Evolutionary conservation across 2,113 vertebrate genomes (phyloP).

Genomic region (Athene noctua): DNA sequence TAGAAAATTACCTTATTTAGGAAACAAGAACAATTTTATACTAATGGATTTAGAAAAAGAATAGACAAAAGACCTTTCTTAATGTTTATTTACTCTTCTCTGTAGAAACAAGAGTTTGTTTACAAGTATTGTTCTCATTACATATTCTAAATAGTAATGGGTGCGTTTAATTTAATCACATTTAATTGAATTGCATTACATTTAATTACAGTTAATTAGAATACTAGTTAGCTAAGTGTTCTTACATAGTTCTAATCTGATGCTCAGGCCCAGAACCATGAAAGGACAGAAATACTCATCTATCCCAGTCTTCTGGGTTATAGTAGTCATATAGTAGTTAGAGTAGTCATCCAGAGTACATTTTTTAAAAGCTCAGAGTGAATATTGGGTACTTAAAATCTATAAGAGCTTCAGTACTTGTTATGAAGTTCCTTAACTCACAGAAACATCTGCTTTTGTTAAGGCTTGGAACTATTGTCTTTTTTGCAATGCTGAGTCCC

Average conservation of each 20-base stretch:
- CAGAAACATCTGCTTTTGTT: not conserved
- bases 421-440: not conserved
- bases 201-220: slow-evolving; percentile 61
- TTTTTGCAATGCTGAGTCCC: not conserved
- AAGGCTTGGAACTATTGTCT: not conserved
- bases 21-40: slow-evolving; percentile 19
- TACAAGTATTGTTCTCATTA: slow-evolving; percentile 57
- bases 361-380: not conserved
- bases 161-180: slow-evolving; percentile 49
- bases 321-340: not conserved
- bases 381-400: not conserved
- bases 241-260: not conserved
- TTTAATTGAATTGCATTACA: slow-evolving; percentile 61
- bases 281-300: not conserved
- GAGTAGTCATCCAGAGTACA: not conserved
- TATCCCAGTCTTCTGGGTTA: not conserved
- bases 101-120: slow-evolving; percentile 39
- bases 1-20: slow-evolving; percentile 33
- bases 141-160: slow-evolving; percentile 43
- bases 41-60: slow-evolving; percentile 17
- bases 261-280: not conserved
- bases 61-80: slow-evolving; percentile 18
- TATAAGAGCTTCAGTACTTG: not conserved
- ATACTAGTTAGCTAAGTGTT: slow-evolving; percentile 14
- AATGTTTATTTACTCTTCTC: slow-evolving; percentile 37